Conservation (phyloP, 2,888 invertebrate species). For the Thumatha senex region DNA sequence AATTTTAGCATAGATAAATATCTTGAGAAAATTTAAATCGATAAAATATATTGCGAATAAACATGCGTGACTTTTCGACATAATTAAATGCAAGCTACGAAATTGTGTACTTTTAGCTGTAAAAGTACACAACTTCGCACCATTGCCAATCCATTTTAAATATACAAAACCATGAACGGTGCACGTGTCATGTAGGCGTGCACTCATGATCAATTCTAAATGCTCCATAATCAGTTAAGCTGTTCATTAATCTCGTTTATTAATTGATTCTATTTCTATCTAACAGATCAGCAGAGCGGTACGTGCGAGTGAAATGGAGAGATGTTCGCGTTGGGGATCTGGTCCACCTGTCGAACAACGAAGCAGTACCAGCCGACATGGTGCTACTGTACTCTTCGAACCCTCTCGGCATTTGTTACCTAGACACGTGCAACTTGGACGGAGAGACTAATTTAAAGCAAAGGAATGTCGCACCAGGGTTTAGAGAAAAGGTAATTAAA, state of each 20-base stretch:
- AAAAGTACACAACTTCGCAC: too few species aligned
- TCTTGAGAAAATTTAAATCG: too few species aligned
- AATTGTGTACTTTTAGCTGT: too few species aligned
- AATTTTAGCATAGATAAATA: too few species aligned
- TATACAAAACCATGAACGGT: too few species aligned
- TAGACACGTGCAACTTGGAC: slow-evolving; percentile 98
- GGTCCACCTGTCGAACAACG: slow-evolving; percentile 97
- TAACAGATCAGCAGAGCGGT: slow-evolving; percentile 90
- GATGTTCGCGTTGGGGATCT: slow-evolving; percentile 96
- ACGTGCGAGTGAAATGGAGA: slow-evolving; percentile 94
- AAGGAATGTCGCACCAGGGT: slow-evolving; percentile 91
- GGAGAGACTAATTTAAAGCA: slow-evolving; percentile 98
- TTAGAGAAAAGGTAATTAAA: slow-evolving; percentile 86
- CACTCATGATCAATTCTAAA: slow-evolving; percentile 8
- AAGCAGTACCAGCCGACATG: slow-evolving; percentile 98
- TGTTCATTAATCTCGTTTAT: slow-evolving; percentile 25
- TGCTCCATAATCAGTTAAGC: slow-evolving; percentile 21
- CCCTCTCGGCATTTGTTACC: slow-evolving; percentile 93
- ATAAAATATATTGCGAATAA: too few species aligned
- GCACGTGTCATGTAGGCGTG: background rate
- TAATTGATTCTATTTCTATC: slow-evolving; percentile 35
- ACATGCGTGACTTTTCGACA: too few species aligned
- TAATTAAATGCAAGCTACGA: too few species aligned
- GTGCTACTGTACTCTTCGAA: slow-evolving; percentile 94
- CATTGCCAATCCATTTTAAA: too few species aligned